phyloP scores from a whole-genome alignment of 2,113 vertebrate genomes.

The Coturnix japonica region DNA sequence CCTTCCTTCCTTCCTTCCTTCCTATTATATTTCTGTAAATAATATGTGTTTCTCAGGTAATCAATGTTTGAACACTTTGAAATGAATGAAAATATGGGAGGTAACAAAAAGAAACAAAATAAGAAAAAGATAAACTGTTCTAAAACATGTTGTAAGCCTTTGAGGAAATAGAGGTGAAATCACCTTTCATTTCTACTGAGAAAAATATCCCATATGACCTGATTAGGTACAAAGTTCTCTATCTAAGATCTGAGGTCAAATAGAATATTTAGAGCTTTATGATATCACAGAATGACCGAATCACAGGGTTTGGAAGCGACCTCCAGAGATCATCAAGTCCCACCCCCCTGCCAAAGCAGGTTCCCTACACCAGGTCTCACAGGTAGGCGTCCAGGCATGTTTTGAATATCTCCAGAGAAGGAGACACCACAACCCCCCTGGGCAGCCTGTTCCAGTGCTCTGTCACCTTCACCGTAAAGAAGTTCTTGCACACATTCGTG shows the following conservation, averaged over 20 bases:
- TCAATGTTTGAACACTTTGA: background rate
- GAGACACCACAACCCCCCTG: too few relatives aligned
- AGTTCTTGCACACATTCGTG: too few relatives aligned
- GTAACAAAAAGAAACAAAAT: background rate
- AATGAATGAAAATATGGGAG: background rate
- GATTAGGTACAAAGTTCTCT: background rate
- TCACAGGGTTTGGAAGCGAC: too few relatives aligned
- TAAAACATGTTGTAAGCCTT: background rate
- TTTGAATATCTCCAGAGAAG: too few relatives aligned
- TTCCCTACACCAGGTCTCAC: too few relatives aligned
- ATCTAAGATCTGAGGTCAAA: background rate
- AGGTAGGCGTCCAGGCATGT: too few relatives aligned
- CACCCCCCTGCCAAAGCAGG: too few relatives aligned
- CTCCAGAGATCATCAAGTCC: too few relatives aligned
- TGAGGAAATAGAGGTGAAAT: background rate
- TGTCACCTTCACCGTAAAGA: too few relatives aligned
- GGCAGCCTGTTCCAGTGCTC: too few relatives aligned
- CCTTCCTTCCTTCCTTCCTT: background rate
- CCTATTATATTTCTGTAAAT: background rate
- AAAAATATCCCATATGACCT: background rate
- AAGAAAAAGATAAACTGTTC: background rate
- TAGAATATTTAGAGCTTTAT: background rate
- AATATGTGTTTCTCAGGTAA: background rate
- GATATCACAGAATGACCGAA: too few relatives aligned
- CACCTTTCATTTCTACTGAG: background rate